phyloP scores from a whole-genome alignment of 1,140 invertebrate species.

The Drosophila murphyi region DNA sequence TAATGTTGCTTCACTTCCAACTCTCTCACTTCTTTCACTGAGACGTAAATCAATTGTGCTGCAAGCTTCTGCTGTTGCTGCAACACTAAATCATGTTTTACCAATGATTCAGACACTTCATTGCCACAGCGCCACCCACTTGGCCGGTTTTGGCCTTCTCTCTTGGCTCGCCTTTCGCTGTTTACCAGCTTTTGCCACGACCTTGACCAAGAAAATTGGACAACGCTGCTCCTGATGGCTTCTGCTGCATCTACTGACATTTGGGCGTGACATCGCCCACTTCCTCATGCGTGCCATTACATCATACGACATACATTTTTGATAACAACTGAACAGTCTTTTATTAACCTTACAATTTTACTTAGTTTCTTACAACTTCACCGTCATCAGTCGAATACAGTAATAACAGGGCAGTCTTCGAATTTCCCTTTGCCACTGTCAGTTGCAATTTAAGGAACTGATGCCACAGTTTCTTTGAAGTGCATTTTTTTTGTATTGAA shows the following conservation, averaged over 20 bases:
- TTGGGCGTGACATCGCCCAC: slow-evolving; percentile 53
- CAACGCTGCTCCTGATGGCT: background rate
- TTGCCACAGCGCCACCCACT: slow-evolving; percentile 32
- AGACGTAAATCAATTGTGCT: background rate
- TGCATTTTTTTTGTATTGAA: background rate
- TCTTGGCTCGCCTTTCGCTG: slow-evolving; percentile 34
- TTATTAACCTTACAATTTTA: background rate
- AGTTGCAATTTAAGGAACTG: background rate
- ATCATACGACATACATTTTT: slow-evolving; percentile 27
- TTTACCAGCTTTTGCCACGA: slow-evolving; percentile 18
- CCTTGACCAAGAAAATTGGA: slow-evolving; percentile 67
- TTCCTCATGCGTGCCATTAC: slow-evolving; percentile 56
- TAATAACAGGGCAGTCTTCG: background rate
- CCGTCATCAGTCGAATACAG: background rate
- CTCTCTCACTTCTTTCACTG: background rate
- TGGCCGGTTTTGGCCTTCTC: slow-evolving; percentile 51
- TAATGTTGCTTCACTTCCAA: background rate
- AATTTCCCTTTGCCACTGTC: background rate
- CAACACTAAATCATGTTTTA: slow-evolving; percentile 7
- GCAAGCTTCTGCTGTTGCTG: background rate
- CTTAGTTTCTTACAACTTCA: background rate
- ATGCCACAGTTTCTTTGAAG: background rate
- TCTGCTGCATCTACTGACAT: background rate
- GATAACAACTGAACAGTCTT: background rate
- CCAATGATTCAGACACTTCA: slow-evolving; percentile 8